Conservation (phyloP, 2,113 vertebrate genomes). For the Oncorhynchus tshawytscha region DNA sequence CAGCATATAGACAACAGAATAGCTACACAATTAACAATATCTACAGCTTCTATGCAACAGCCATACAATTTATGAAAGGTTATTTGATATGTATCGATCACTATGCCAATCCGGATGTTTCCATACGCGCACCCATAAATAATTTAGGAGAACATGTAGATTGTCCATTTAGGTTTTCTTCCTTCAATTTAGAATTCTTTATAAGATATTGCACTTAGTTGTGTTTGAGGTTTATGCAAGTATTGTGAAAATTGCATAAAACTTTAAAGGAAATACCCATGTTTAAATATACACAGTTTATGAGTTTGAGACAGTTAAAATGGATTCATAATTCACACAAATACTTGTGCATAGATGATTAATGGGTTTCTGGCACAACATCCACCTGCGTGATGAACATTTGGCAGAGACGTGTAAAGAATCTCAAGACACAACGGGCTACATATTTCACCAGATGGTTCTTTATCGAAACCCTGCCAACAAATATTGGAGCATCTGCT, state of each 20-base stretch:
- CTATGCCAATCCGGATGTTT: neutral
- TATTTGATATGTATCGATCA: neutral
- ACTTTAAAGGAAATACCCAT: neutral
- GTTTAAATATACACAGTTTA: neutral
- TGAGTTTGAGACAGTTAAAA: neutral
- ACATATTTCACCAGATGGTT: conserved; percentile 41
- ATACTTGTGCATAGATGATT: neutral
- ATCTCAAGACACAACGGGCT: conserved; percentile 18
- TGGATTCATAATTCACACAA: conserved; percentile 27
- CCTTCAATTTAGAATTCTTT: neutral
- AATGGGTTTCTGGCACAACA: neutral
- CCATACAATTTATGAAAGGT: too few relatives aligned
- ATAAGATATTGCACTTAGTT: neutral
- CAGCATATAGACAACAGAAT: neutral
- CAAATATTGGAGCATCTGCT: conserved; percentile 33
- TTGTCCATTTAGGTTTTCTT: neutral
- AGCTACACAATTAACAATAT: neutral
- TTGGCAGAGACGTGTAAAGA: conserved; percentile 9
- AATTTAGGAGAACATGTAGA: neutral
- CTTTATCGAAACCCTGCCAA: conserved; percentile 26
- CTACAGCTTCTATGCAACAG: too few relatives aligned
- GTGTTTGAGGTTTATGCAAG: neutral
- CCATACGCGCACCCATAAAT: neutral
- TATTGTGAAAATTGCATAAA: neutral
- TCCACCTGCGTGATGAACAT: conserved; percentile 9